Base-by-base conservation (phyloP, 2,113 vertebrate species). In the Takifugu bimaculatus region DNA sequence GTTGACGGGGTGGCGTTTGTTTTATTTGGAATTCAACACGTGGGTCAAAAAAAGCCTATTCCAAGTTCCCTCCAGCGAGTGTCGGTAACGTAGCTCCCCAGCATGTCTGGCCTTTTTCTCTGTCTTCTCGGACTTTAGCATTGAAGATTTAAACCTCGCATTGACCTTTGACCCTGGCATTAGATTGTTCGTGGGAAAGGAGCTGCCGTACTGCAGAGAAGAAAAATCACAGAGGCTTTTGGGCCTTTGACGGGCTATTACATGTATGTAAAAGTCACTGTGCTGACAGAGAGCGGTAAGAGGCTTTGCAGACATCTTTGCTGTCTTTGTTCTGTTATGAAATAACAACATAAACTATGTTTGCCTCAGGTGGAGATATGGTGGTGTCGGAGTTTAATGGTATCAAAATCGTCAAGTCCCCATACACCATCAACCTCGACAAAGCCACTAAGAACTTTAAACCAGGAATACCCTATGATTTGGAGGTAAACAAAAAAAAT, bases 391-490 rank as follows among this genome's bases (percentile, higher is more conserved):
- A 94, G 62, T 71, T 52, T 12, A 66, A 27, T 0, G 90, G 78
- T 35, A 94, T 96, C 73, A 80, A 25, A 26, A 92, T 96, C 3
- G 94, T 96, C 27, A 92, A 80, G 0, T 94, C 93, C 4, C 94
- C 95, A 0, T 96, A 95, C 76, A 81, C 75, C 70, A 91, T 97
- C 63, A 84, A 79, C 71, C 95, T 96, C 83, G 93, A 87, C 35
- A 95, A 48, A 87, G 94, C 93, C 0, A 88, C 94, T 44, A 93
- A 87, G 75, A 95, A 79, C 88, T 96, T 93, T 88, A 95, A 94
- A 77, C 93, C 94, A 0, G 93, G 91, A 56, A 92, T 95, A 92
- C 91, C 94, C 52, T 94, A 94, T 0, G 87, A 92, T 54, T 70
- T 94, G 43, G 84, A 1, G 92, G 95, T 96, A 89, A 57, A n/a